Conservation (phyloP, 1,140 invertebrate genomes). For the Periplaneta americana region DNA sequence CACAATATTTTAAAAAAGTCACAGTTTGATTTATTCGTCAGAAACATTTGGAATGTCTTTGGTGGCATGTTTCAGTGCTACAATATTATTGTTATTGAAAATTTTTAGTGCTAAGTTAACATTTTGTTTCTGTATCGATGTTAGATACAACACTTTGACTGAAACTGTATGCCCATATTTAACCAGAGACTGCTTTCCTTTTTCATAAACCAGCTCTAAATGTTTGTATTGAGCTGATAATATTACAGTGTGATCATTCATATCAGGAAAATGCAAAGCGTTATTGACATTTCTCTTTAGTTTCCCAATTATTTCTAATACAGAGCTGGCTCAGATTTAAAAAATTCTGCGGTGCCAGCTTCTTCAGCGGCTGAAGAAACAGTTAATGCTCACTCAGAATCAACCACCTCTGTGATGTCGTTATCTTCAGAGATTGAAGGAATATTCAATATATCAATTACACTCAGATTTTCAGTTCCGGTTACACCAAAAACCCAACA, state of each 20-base stretch:
- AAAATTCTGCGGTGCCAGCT: too few relatives aligned
- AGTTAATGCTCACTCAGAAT: too few relatives aligned
- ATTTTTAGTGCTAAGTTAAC: not conserved
- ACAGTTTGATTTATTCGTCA: not conserved
- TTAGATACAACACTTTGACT: not conserved
- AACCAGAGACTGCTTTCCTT: not conserved
- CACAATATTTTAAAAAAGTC: not conserved
- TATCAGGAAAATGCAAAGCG: not conserved
- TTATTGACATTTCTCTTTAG: not conserved
- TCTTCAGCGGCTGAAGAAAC: too few relatives aligned
- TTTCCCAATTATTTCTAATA: not conserved
- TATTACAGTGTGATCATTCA: not conserved
- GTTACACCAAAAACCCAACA: too few relatives aligned
- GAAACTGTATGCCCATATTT: not conserved
- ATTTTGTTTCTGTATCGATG: not conserved
- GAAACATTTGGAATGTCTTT: not conserved
- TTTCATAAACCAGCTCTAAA: not conserved
- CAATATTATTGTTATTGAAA: too few relatives aligned
- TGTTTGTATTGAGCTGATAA: not conserved
- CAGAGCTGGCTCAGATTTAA: too few relatives aligned
- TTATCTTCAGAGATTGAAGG: too few relatives aligned
- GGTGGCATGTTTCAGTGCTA: not conserved
- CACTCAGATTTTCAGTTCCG: too few relatives aligned
- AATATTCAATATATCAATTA: too few relatives aligned
- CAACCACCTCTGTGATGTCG: too few relatives aligned